Evolutionary conservation across 2,113 vertebrate species (phyloP), one percentile per base, ranked within the genome.

Genomic region (Oriolus oriolus): DNA sequence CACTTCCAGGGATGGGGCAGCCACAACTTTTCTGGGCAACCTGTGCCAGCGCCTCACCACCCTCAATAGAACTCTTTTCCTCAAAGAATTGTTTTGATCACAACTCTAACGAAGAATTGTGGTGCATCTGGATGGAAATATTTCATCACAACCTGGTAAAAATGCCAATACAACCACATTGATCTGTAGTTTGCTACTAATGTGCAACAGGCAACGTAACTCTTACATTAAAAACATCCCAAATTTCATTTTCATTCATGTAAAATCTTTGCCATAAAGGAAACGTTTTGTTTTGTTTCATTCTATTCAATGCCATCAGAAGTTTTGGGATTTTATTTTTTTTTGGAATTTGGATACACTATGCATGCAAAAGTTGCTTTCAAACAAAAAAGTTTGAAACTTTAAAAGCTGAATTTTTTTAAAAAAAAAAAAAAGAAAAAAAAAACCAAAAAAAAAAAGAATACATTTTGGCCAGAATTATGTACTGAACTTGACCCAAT

Each of bases 21-120:
- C 26, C 63, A 77, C 26, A 69, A 0, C 26, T 41, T 27, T 2
- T 27, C 70, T 76, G n/a, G 47, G 16, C n/a, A 61, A 10, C 6
- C 30, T 56, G 21, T 69, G 1, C 54, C 35, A 23, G 41, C 0
- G 1, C 27, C 35, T 49, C 4, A 4, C 5, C 31, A 20, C 8
- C 10, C 31, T 54, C 47, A 69, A 33, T 0, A 31, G 12, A 63
- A 47, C 41, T 45, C 28, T n/a, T 68, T 82, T 66, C 33, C 33
- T 89, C 60, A 74, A 39, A 20, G 10, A 75, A 66, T 11, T 37
- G 22, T 21, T 78, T 88, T 81, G 35, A 31, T 39, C 10, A 56
- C 15, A 70, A 12, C 12, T 91, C 69, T 44, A 68, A 81, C 14
- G 59, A 45, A 66, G 26, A 33, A 33, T 20, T 69, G 10, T 21